These are phyloP conservation scores for Brachymystax lenok DNA, from an alignment of 2,797 vertebrate genomes.

Conservation along the genomic window DNA sequence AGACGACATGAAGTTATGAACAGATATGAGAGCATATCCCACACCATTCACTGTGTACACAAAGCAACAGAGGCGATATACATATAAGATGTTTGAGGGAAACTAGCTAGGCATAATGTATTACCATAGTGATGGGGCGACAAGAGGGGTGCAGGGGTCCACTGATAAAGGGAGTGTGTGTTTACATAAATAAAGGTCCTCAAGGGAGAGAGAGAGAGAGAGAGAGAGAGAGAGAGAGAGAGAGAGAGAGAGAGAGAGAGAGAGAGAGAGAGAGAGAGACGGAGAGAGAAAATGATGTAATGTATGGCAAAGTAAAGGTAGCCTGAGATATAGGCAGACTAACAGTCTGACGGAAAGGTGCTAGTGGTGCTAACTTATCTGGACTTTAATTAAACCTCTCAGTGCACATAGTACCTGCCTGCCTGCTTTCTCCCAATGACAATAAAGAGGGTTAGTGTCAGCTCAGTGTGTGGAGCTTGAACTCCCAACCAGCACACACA, in stretches of 20 bases:
- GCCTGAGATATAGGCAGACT: too few relatives aligned
- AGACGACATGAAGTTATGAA: constrained; percentile 44
- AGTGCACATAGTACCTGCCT: background rate
- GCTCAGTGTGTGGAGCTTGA: background rate
- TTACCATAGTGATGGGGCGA: constrained; percentile 4
- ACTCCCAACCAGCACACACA: background rate
- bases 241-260: too few relatives aligned
- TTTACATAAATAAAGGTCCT: constrained; percentile 43
- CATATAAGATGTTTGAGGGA: constrained; percentile 31
- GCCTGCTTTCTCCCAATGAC: constrained; percentile 6
- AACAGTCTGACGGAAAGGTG: too few relatives aligned
- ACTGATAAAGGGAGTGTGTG: constrained; percentile 18
- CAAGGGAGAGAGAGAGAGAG: constrained; percentile 41
- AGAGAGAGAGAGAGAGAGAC: too few relatives aligned
- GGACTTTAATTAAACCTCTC: too few relatives aligned
- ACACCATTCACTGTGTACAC: constrained; percentile 15
- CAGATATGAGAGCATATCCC: constrained; percentile 25
- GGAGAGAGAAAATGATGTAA: too few relatives aligned
- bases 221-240: too few relatives aligned
- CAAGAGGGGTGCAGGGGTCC: constrained; percentile 29
- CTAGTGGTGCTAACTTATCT: too few relatives aligned
- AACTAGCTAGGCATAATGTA: constrained; percentile 50
- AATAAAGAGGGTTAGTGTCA: background rate
- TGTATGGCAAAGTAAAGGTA: too few relatives aligned
- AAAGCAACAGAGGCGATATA: constrained; percentile 46